Evolutionary conservation across 2,888 invertebrate genomes (phyloP).

Genomic region (Harmothoe impar): DNA sequence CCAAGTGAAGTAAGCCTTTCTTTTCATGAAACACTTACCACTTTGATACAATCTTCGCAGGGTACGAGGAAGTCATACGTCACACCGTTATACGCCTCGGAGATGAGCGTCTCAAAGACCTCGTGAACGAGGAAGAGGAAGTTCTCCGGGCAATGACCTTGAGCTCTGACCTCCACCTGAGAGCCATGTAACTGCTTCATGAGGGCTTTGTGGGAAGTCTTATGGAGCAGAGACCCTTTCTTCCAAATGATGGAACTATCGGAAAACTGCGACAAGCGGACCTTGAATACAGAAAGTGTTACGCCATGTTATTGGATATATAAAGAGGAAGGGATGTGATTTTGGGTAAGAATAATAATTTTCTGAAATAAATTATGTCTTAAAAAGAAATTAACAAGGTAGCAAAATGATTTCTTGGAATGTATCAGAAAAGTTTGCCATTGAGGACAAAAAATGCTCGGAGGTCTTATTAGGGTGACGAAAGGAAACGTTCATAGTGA

Average conservation of each 20-base stretch:
- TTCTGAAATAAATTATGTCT: too few relatives aligned
- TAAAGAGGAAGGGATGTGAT: too few relatives aligned
- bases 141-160: slow-evolving; percentile 82
- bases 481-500: too few relatives aligned
- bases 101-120: slow-evolving; percentile 81
- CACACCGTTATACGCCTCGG: slow-evolving; percentile 82
- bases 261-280: slow-evolving; percentile 80
- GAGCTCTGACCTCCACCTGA: slow-evolving; percentile 78
- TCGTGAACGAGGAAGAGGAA: slow-evolving; percentile 82
- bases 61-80: slow-evolving; percentile 81
- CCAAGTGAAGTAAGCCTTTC: too few relatives aligned
- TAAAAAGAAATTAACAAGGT: too few relatives aligned
- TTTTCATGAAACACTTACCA: slow-evolving; percentile 71
- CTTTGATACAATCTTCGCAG: slow-evolving; percentile 80
- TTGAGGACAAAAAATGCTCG: too few relatives aligned
- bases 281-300: slow-evolving; percentile 72
- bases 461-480: too few relatives aligned
- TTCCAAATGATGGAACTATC: slow-evolving; percentile 82
- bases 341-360: too few relatives aligned
- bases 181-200: slow-evolving; percentile 76
- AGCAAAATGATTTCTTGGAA: too few relatives aligned
- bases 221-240: slow-evolving; percentile 81
- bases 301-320: too few relatives aligned
- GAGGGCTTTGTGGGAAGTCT: slow-evolving; percentile 81
- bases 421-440: too few relatives aligned